These are phyloP conservation scores for Petrosia ficiformis DNA, from an alignment of 37 sponge, comb jelly and placozoan genomes.

Conservation along the genomic window DNA sequence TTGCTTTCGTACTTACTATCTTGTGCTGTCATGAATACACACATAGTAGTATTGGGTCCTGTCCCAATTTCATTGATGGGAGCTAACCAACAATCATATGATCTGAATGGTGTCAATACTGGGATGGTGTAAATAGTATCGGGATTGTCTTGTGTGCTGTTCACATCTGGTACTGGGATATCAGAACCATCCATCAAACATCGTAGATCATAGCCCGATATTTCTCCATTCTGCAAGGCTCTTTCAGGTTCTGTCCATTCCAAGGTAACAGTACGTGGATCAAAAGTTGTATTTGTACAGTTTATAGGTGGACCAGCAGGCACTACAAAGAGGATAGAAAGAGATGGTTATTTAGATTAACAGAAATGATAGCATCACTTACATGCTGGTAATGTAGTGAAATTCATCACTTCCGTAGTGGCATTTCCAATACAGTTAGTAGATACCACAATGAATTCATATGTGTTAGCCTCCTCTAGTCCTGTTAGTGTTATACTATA, in stretches of 20 bases:
- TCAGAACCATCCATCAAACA: background rate
- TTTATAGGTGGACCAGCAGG: constrained; percentile 1
- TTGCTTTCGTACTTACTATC: constrained; percentile 14
- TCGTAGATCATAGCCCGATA: background rate
- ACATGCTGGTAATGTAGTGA: background rate
- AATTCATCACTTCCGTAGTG: background rate
- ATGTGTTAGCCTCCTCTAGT: too few relatives aligned
- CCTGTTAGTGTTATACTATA: too few relatives aligned
- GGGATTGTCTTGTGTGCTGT: background rate
- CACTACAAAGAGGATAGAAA: background rate
- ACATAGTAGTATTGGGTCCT: background rate
- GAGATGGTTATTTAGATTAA: background rate
- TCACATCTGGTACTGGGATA: background rate
- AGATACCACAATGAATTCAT: too few relatives aligned
- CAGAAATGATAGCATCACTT: background rate
- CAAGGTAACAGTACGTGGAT: background rate
- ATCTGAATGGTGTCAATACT: background rate
- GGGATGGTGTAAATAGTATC: background rate
- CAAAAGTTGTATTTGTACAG: background rate
- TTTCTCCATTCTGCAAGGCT: background rate
- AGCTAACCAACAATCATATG: background rate
- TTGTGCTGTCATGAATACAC: constrained; percentile 9
- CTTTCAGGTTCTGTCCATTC: background rate
- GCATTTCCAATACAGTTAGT: constrained; percentile 1
- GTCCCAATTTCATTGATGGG: background rate